Base-by-base conservation (phyloP, 2,888 invertebrate genomes). In the Xanthostigma xanthostigma region DNA sequence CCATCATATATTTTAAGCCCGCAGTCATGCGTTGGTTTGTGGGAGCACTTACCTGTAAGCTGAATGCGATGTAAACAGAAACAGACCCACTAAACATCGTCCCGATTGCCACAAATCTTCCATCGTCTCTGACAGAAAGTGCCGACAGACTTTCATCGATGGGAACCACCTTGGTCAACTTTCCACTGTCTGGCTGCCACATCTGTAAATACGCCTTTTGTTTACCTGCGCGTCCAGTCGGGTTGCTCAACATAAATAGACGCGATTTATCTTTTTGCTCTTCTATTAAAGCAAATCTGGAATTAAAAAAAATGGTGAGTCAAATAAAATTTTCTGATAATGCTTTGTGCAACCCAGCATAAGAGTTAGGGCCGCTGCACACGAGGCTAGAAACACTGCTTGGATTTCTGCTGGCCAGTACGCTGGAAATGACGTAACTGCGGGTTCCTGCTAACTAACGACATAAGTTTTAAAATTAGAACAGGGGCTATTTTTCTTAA, bases 11-110 rank as follows among this genome's bases (percentile, higher is more conserved):
- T 6, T 27, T 27, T 3, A 6, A 6, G 3, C 27, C 27, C 27
- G 27, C 33, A 42, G n/a, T 48, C 45, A 45, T 12, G 39, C 36
- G 36, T 27, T 27, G 6, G 6, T 27, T 27, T 27, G 4, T 27
- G 6, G 6, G 27, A 27, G 27, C 34, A 37, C 56, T 54, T 56
- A 84, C 84, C 76, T 92, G 89, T 60, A 96, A 74, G 69, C 89
- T 95, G 66, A 92, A 95, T 42, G 91, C 86, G 54, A 92, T 78
- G 61, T 89, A 90, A 56, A 96, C 84, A 54, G 87, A 82, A 11
- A 96, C 88, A 57, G 86, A 88, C 44, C 95, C 95, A 49, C 85
- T 85, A 61, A 87, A 87, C 87, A 95, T 93, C 39, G 92, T 92
- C 9, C 95, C 96, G 12, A 92, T 79, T 49, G 90, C 92, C 2